Percentiles rank a stretch among this genome's conserved stretches.
phyloP scores from a whole-genome alignment of 2,113 vertebrate species.

The Philantomba maxwellii region DNA sequence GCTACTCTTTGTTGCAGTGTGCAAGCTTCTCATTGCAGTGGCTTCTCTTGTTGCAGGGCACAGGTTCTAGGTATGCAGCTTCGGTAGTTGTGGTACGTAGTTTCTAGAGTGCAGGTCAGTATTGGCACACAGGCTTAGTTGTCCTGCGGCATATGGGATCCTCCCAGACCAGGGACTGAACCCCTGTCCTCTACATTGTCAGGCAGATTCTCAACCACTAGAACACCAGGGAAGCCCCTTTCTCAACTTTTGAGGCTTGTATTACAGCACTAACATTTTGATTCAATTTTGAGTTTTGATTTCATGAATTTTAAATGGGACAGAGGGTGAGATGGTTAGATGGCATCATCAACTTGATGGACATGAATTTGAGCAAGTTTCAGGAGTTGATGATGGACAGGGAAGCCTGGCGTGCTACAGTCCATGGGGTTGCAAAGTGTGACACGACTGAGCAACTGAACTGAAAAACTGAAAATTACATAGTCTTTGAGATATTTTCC shows the following conservation, averaged over 20 bases:
- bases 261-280: neutral
- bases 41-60: neutral
- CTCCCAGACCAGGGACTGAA: neutral
- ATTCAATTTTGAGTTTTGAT: neutral
- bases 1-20: neutral
- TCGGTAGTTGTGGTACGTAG: neutral
- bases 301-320: neutral
- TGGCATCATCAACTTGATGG: neutral
- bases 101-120: neutral
- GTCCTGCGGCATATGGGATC: neutral
- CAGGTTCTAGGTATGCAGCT: neutral
- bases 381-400: neutral
- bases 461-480: neutral
- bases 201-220: neutral
- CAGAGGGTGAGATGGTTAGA: neutral
- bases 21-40: neutral
- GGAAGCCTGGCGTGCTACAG: neutral
- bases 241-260: neutral
- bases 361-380: neutral
- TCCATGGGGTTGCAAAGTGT: neutral
- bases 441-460: neutral
- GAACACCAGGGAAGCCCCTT: neutral
- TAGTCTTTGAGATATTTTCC: neutral
- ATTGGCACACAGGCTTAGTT: neutral
- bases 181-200: neutral